Base-by-base conservation (phyloP, 23 tunicate genomes). In the Ciona savignyi region DNA sequence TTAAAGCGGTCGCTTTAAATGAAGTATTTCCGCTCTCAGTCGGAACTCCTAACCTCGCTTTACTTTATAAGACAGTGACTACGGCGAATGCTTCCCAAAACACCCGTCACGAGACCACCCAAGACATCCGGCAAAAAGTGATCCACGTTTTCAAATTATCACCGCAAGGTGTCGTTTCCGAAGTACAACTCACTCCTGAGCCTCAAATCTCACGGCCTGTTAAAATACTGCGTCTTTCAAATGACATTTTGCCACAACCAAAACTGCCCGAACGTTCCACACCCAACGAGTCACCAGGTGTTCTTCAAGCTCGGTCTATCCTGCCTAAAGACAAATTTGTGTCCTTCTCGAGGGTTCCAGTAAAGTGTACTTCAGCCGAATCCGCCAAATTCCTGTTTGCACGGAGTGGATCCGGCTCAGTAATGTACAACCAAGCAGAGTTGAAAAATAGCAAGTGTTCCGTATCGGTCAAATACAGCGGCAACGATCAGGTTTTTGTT, bases 21-120 rank as follows among this genome's bases (percentile, higher is more conserved):
- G 62, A 30, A 24, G 77, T 89, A n/a, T 85, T 70, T 0, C 89
- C 89, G 4, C 66, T 89, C 0, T 83, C 96, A 19, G 74, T 82
- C 20, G 89, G 89, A 9, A 81, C 81, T 1, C 88, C 89, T 2
- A 72, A 25, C 1, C 20, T 83, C 2, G 81, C 89, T 29, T 32
- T 33, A 30, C 30, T 82, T 61, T 63, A 60, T 3, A 68, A 61
- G 21, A 26, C 31, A 2, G 29, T 72, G 35, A 73, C 85, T 27
- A 29, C 62, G 6, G 30, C 69, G 2, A 63, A 75, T 62, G 3
- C 32, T 27, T 28, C 32, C 6, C 73, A 66, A 4, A 72, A 63
- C n/a, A 19, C 60, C 15, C 23, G 30, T 11, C 35, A 19, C 19
- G 31, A 66, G 25, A 20, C 4, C 60, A 70, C 56, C 51, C 81